Conservation (phyloP, 2,113 vertebrate species). For the Corythaeola cristata region DNA sequence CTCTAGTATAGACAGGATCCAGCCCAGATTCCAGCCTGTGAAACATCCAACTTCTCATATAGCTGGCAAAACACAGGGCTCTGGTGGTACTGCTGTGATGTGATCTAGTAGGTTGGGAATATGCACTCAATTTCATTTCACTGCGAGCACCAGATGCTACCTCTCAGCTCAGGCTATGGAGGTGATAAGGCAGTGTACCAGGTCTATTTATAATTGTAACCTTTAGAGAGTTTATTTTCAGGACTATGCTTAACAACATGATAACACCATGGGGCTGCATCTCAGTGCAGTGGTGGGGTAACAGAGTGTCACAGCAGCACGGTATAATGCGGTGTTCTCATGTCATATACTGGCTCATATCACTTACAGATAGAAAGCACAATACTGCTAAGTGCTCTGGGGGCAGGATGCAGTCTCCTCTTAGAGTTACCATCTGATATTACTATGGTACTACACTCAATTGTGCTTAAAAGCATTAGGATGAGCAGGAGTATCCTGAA, state of each 20-base stretch:
- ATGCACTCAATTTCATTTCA: not conserved
- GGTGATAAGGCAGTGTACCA: not conserved
- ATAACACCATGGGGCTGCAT: not conserved
- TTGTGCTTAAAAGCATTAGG: not conserved
- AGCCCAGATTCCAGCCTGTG: not conserved
- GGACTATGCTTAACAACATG: not conserved
- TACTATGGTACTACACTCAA: not conserved
- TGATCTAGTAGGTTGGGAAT: not conserved
- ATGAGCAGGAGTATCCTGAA: not conserved
- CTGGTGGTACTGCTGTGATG: not conserved
- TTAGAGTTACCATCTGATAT: not conserved
- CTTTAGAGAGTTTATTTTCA: conserved; percentile 23
- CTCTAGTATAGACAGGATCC: not conserved
- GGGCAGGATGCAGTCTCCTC: not conserved
- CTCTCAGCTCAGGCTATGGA: not conserved
- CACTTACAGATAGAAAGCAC: not conserved
- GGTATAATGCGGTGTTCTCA: not conserved
- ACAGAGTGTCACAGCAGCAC: not conserved
- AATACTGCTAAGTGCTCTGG: not conserved
- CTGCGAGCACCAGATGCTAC: not conserved
- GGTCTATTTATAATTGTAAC: conserved; percentile 9
- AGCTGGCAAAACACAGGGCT: not conserved
- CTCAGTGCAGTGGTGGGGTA: not conserved
- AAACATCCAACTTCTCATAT: not conserved
- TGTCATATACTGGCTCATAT: not conserved